phyloP scores from a whole-genome alignment of 2,113 vertebrate species.

The Strix uralensis region DNA sequence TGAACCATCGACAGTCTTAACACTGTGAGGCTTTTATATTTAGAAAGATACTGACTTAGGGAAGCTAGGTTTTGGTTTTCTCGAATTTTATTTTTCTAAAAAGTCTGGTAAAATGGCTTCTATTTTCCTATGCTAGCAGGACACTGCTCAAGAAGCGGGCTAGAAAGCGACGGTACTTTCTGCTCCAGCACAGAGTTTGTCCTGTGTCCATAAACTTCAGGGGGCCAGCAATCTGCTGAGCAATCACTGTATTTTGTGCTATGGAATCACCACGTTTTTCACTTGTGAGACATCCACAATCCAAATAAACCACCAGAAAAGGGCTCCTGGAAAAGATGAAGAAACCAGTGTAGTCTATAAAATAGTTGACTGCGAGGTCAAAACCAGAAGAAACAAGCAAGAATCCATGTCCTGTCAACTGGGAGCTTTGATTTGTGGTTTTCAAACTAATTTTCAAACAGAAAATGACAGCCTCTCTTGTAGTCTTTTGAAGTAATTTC shows the following conservation, averaged over 20 bases:
- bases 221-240: background rate
- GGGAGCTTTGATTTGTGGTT: slow-evolving; percentile 3
- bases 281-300: background rate
- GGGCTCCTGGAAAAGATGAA: background rate
- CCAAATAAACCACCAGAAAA: background rate
- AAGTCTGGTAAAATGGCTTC: background rate
- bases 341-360: background rate
- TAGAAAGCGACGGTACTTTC: background rate
- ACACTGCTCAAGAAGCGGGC: accelerated
- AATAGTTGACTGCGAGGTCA: background rate
- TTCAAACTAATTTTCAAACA: background rate
- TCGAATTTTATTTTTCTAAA: background rate
- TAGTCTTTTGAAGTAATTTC: background rate
- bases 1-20: accelerated
- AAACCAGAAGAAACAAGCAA: background rate
- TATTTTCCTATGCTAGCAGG: background rate
- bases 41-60: background rate
- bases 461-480: background rate
- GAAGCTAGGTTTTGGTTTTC: background rate
- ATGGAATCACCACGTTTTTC: background rate
- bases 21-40: background rate
- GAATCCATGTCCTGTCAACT: background rate
- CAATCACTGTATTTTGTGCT: background rate
- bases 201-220: background rate
- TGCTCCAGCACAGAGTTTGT: background rate